Evolutionary conservation across 2,888 invertebrate species (phyloP), one percentile per base, ranked within the genome.

Genomic region (Agapetus fuscipes): DNA sequence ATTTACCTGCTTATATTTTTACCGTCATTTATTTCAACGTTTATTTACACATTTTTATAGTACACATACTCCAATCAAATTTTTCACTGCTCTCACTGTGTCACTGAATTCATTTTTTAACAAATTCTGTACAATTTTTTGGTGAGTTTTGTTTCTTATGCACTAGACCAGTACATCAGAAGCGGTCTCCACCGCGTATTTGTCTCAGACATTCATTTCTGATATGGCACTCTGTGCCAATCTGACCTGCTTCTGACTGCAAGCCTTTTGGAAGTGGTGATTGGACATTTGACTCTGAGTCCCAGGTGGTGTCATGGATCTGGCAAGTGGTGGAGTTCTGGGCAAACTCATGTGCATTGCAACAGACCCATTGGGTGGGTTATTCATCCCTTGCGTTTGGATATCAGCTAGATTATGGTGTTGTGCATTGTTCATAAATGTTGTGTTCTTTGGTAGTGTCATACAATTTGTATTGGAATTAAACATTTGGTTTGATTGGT

Each of bases 141-240:
- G 20, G 4, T 20, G 4, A 20, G 9, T 4, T 20, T 20, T 6
- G 9, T 20, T 20, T 20, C 20, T 20, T 20, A 4, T 4, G 20
- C 9, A 38, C 44, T 34, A 47, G 25, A 40, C 40, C 4, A 40
- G 30, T 15, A 47, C 47, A 33, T 47, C 47, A 17, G 43, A 40
- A 34, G 47, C 47, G 47, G 41, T 39, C 33, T 47, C 47, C 47
- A 41, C 47, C 47, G 47, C 47, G 28, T 41, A 37, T 34, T 44
- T 69, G 50, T 70, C 70, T 88, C 87, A 88, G 80, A 88, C 88
- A 56, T 86, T 76, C 86, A 88, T 88, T 65, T 88, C 88, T 48
- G 83, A 85, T 73, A 87, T 86, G 12, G 85, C 83, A 42, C 85
- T 85, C 61, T 84, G 83, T 29, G 83, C 83, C 49, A 84, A 78